Base-by-base conservation (phyloP, 2,113 vertebrate species). In the Hypanus sabinus region DNA sequence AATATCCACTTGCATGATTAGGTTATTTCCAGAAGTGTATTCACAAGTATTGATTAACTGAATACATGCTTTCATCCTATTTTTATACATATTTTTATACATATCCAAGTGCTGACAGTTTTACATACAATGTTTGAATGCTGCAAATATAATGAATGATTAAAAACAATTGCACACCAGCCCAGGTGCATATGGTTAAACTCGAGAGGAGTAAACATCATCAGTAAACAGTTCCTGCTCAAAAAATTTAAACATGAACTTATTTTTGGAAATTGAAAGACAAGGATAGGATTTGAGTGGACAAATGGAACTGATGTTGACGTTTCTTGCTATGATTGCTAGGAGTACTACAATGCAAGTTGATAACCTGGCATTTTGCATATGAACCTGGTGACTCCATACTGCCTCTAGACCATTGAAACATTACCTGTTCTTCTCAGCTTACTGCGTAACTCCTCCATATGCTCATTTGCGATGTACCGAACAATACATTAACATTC, bases 401-500 rank as follows among this genome's bases (percentile, higher is more conserved):
- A 75, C 36, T 93, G 90, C 3, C 90, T 73, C 22, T 73, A 22
- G 36, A 93, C 33, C 71, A 73, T 73, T 38, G 38, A 75, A 93
- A 73, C 91, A 7, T 70, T 73, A 75, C 7, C 38, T 38, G 3
- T 73, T 71, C 70, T 24, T 73, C 91, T 93, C 91, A 46, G 68
- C 38, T 93, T 93, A 93, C 91, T 55, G 91, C 24, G 30, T 93
- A 73, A 93, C 91, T 93, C 38, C 85, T 93, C 90, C 70, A 73
- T 75, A 8, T 38, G 73, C 36, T 93, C 36, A 73, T 16, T 93
- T 12, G 36, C 91, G 73, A 73, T 36, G 73, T 27, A 5, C 9
- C 0, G 20, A 73, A 75, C 36, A 16, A 93, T 73, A 16, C 68
- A 30, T 93, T 93, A 73, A 73, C 36, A 73, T 75, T 93, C 38